These are phyloP conservation scores for Urocitellus parryii DNA, from an alignment of 2,113 vertebrate species.

Conservation along the genomic window DNA sequence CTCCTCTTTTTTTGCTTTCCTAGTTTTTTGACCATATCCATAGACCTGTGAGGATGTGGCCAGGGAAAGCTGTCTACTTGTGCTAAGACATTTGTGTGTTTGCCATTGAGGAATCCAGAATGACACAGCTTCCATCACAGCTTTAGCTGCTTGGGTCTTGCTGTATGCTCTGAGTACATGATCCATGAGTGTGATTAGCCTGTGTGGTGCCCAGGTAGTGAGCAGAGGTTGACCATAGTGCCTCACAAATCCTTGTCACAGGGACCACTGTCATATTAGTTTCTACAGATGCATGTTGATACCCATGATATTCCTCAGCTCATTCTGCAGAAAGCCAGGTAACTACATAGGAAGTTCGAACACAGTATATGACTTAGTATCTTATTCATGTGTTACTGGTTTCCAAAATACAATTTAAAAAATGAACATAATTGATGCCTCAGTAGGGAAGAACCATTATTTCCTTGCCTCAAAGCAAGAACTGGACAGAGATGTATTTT, in stretches of 20 bases:
- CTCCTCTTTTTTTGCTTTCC: background rate
- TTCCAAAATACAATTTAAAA: background rate
- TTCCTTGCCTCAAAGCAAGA: background rate
- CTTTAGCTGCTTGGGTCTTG: background rate
- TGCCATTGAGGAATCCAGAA: background rate
- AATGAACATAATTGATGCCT: background rate
- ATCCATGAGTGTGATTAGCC: fast-evolving
- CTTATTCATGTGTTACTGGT: background rate
- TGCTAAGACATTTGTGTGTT: background rate
- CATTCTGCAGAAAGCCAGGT: background rate
- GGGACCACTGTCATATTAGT: no score
- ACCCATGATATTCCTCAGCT: background rate
- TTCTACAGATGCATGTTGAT: background rate
- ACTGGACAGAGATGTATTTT: background rate
- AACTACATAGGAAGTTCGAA: background rate
- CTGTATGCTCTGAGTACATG: background rate
- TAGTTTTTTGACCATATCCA: background rate
- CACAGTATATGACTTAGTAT: no score
- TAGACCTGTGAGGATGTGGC: background rate
- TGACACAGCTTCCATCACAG: background rate
- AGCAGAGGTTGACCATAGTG: background rate
- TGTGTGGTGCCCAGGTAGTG: no score
- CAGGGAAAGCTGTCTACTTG: background rate
- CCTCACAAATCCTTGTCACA: background rate
- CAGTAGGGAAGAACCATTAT: background rate